A percentile compares a stretch with the other conserved stretches of the same genome.
These are phyloP conservation scores for Heptranchias perlo DNA, from an alignment of 2,113 vertebrate genomes.

Conservation along the genomic window DNA sequence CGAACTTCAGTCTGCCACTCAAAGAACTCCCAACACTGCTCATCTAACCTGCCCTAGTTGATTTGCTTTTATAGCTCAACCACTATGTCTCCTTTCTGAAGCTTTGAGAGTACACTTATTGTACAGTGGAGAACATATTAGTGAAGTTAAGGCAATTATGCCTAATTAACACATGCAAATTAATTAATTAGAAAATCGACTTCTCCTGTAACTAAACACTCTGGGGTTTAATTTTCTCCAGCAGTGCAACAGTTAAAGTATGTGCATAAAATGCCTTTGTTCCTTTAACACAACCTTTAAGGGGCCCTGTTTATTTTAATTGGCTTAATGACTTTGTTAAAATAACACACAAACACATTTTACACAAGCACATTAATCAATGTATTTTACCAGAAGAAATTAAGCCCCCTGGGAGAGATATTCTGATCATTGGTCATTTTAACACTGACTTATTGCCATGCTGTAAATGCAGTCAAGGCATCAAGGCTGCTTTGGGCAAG, in stretches of 20 bases:
- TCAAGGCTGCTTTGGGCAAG: conserved; percentile 26
- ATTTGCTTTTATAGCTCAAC: neutral
- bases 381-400: conserved; percentile 21
- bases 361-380: conserved; percentile 7
- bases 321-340: conserved; percentile 26
- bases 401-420: conserved; percentile 21
- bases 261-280: conserved; percentile 29
- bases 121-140: conserved; percentile 7
- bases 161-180: conserved; percentile 31
- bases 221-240: conserved; percentile 32
- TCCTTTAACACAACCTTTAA: conserved; percentile 22
- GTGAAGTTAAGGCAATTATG: conserved; percentile 24
- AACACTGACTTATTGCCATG: conserved; percentile 27
- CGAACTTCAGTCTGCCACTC: neutral
- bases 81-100: neutral
- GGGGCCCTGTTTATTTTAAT: conserved; percentile 25
- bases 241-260: conserved; percentile 21
- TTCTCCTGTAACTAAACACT: conserved; percentile 28
- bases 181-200: conserved; percentile 20
- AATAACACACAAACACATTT: conserved; percentile 24
- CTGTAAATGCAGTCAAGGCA: conserved; percentile 32
- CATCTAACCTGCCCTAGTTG: neutral
- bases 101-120: neutral
- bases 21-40: neutral
- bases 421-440: conserved; percentile 31